phyloP scores from a whole-genome alignment of 2,888 invertebrate species.

The Agrochola lota region DNA sequence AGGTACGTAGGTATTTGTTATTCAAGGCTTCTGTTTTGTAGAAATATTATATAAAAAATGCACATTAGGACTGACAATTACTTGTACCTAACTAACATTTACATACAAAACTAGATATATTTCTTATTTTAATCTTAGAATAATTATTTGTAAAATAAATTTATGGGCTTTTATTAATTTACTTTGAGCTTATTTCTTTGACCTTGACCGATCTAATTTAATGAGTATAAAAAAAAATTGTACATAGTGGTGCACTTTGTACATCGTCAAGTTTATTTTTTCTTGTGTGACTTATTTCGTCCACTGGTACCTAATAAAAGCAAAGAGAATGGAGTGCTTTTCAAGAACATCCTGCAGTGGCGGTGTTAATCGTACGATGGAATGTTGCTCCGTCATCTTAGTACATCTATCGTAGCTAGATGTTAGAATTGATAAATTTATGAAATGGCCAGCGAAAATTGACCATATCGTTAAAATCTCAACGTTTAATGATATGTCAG shows the following conservation, averaged over 20 bases:
- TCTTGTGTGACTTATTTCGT: neutral
- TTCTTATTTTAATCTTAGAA: neutral
- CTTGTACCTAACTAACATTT: neutral
- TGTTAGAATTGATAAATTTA: neutral
- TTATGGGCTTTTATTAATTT: neutral
- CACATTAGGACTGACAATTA: constrained; percentile 4
- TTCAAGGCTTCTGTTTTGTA: too few relatives aligned
- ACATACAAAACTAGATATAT: constrained; percentile 8
- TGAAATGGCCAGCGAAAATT: too few relatives aligned
- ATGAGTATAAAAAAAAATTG: neutral
- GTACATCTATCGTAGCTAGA: too few relatives aligned
- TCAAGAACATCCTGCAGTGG: neutral
- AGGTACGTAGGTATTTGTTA: neutral
- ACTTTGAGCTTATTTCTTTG: neutral
- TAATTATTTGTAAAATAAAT: constrained; percentile 10
- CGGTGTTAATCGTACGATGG: neutral
- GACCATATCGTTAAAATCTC: too few relatives aligned
- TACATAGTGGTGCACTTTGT: neutral
- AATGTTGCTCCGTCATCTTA: constrained; percentile 9
- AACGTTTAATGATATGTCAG: too few relatives aligned
- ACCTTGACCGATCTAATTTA: neutral
- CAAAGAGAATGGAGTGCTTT: neutral
- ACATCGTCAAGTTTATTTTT: neutral
- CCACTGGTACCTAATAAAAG: neutral
- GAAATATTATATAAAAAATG: constrained; percentile 20